Evolutionary conservation across 2,888 invertebrate species (phyloP).

Genomic region (Platynereis dumerilii): DNA sequence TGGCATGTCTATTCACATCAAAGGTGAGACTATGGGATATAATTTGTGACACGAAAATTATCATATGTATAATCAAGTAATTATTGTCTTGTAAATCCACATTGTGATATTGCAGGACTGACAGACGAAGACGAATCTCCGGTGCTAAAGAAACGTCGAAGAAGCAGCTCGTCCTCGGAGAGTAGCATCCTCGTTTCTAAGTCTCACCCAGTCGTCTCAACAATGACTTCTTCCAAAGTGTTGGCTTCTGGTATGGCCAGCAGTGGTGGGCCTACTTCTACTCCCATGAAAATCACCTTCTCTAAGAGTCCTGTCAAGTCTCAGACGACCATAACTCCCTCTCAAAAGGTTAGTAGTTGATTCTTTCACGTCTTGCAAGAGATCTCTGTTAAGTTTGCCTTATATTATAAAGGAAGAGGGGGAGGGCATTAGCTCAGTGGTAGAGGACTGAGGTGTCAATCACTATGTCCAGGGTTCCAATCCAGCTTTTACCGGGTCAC

Average conservation of each 20-base stretch:
- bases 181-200: conserved; percentile 24
- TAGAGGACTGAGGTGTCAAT: no score
- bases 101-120: no score
- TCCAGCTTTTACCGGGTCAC: no score
- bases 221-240: conserved; percentile 23
- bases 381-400: no score
- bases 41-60: not conserved
- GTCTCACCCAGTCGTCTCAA: conserved; percentile 28
- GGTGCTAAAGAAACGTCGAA: conserved; percentile 35
- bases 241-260: conserved; percentile 35
- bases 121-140: conserved; percentile 54
- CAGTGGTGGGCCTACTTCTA: conserved; percentile 46
- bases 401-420: no score
- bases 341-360: conserved; percentile 46
- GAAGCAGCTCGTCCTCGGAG: conserved; percentile 51
- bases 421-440: no score
- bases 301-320: conserved; percentile 52
- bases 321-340: conserved; percentile 30
- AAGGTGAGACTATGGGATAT: conserved; percentile 41
- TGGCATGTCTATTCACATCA: conserved; percentile 60
- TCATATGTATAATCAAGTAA: not conserved
- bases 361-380: not conserved
- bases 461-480: no score
- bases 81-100: no score
- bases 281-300: conserved; percentile 58